A percentile compares a stretch with the other conserved stretches of the same genome.
Conservation (phyloP, 2,888 invertebrate species). For the Lycocerus yunnanus region DNA sequence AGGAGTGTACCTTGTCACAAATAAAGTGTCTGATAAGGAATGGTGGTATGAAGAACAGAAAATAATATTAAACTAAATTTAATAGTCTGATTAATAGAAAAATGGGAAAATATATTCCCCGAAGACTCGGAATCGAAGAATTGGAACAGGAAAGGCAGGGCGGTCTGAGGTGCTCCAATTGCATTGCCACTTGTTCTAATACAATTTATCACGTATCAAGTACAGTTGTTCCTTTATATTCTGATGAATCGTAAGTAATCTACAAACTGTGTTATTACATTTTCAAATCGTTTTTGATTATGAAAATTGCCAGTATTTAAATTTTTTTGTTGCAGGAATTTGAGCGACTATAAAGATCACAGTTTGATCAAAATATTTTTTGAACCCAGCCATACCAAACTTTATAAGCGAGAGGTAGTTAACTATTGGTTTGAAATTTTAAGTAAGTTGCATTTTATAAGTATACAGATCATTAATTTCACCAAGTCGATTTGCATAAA, state of each 20-base stretch:
- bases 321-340: neutral
- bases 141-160: conserved; percentile 15
- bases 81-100: neutral
- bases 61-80: neutral
- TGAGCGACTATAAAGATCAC: neutral
- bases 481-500: no score
- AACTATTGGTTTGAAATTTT: conserved; percentile 17
- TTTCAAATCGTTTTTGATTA: neutral
- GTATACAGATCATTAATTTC: no score
- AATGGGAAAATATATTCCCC: conserved; percentile 14
- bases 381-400: neutral
- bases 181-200: conserved; percentile 3
- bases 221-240: neutral
- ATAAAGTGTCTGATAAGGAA: conserved; percentile 14
- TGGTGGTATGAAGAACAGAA: neutral
- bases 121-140: neutral
- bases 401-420: conserved; percentile 10
- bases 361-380: conserved; percentile 14
- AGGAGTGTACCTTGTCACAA: conserved; percentile 4
- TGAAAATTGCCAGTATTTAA: neutral
- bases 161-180: conserved; percentile 1
- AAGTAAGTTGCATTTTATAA: neutral
- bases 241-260: neutral
- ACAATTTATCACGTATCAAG: neutral
- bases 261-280: no score